A percentile compares a stretch with the other conserved stretches of the same genome.
These are phyloP conservation scores for Scolopax mira DNA, from an alignment of 2,113 vertebrate species.

Conservation along the genomic window DNA sequence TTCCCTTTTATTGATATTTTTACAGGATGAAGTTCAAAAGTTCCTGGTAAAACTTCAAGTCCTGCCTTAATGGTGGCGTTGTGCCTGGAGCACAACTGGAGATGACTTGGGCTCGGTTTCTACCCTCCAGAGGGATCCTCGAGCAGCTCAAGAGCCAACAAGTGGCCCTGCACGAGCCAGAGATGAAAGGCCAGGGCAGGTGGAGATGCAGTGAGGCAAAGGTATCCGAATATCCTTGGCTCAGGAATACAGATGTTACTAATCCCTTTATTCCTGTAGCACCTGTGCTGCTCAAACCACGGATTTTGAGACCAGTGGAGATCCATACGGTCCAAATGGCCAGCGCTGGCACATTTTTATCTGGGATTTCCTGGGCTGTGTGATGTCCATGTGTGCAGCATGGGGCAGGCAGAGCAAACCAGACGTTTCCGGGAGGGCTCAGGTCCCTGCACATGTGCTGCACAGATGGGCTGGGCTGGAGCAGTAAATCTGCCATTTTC, in stretches of 20 bases:
- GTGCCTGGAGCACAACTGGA: background rate
- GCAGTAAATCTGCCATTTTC: conserved; percentile 36
- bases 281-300: background rate
- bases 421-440: background rate
- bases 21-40: background rate
- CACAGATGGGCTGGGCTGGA: conserved; percentile 22
- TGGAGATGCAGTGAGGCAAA: background rate
- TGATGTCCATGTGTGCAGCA: background rate
- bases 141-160: background rate
- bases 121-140: background rate
- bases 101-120: background rate
- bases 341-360: background rate
- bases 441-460: conserved; percentile 42
- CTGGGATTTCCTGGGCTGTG: background rate
- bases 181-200: background rate
- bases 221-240: background rate
- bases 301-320: background rate
- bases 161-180: background rate
- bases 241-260: background rate
- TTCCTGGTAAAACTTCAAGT: background rate
- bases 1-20: background rate
- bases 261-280: background rate
- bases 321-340: background rate
- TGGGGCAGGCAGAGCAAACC: background rate
- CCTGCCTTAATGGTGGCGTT: background rate